phyloP scores from a whole-genome alignment of 2,888 invertebrate species.

The Octonoba sinensis region DNA sequence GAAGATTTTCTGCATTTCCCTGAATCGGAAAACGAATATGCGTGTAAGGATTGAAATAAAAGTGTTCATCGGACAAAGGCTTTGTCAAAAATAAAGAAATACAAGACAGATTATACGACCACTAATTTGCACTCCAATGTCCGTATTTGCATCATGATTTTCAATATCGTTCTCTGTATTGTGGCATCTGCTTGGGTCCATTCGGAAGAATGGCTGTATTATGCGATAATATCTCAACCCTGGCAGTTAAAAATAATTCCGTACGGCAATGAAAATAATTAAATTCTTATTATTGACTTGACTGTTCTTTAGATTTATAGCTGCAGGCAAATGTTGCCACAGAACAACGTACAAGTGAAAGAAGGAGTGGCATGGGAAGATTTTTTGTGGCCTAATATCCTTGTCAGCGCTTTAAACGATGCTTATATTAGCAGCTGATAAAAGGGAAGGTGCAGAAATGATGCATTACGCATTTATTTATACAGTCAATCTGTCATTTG shows the following conservation, averaged over 20 bases:
- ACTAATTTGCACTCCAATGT: not conserved
- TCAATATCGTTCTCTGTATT: not conserved
- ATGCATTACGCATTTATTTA: conserved; percentile 33
- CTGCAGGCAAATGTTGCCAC: conserved; percentile 25
- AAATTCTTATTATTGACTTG: conserved; percentile 29
- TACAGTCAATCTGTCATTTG: not conserved
- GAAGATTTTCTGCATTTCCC: not conserved
- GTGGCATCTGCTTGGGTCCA: not conserved
- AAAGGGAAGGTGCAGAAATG: conserved; percentile 7
- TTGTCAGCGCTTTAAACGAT: conserved; percentile 1
- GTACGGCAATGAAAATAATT: conserved; percentile 34
- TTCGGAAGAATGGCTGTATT: not conserved
- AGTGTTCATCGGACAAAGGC: not conserved
- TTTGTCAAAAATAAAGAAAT: conserved; percentile 14
- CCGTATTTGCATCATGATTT: not conserved
- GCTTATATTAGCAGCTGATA: conserved; percentile 23
- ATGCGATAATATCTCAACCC: not conserved
- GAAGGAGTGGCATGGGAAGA: not conserved
- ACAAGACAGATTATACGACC: conserved; percentile 12
- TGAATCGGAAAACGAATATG: not conserved
- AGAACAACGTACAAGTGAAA: not conserved
- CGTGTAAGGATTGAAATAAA: not conserved
- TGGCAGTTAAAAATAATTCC: conserved; percentile 21
- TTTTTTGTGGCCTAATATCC: conserved; percentile 31
- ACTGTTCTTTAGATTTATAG: conserved; percentile 14